Evolutionary conservation across 2,113 vertebrate genomes (phyloP).

Genomic region (Calyptommatus sinebrachiatus): DNA sequence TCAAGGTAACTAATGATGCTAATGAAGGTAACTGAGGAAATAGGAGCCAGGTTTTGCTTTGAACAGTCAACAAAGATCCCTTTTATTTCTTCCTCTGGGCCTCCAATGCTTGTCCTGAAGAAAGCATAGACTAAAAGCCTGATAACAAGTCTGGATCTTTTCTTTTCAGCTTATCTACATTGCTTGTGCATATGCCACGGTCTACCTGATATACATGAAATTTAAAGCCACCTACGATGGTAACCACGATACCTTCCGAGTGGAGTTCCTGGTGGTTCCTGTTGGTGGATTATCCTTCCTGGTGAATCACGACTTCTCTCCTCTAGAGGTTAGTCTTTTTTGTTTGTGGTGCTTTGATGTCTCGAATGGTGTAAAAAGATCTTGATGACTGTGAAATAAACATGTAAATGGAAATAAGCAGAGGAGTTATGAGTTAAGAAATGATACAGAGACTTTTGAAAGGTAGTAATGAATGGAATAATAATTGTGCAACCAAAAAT

Average conservation of each 20-base stretch:
- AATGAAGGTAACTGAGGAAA: not conserved
- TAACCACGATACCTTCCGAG: constrained; percentile 97
- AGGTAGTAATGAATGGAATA: too few species aligned
- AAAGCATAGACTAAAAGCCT: not conserved
- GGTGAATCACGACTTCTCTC: constrained; percentile 97
- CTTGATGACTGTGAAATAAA: not conserved
- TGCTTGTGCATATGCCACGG: constrained; percentile 90
- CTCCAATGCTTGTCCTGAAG: not conserved
- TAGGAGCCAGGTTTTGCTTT: not conserved
- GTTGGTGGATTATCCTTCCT: constrained; percentile 93
- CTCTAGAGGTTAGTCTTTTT: constrained; percentile 86
- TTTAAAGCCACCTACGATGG: constrained; percentile 98
- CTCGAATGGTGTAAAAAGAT: not conserved
- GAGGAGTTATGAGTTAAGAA: too few species aligned
- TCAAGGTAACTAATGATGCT: too few species aligned
- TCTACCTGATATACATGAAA: constrained; percentile 95
- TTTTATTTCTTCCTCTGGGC: not conserved
- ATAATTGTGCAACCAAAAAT: too few species aligned
- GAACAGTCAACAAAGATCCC: not conserved
- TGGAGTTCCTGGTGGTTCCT: constrained; percentile 95
- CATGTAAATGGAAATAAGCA: too few species aligned
- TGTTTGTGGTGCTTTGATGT: not conserved
- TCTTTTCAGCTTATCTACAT: constrained; percentile 89
- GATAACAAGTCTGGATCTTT: constrained; percentile 12
- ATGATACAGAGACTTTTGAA: too few species aligned